Base-by-base conservation (phyloP, 2,797 vertebrate species). In the Podargus strigoides region DNA sequence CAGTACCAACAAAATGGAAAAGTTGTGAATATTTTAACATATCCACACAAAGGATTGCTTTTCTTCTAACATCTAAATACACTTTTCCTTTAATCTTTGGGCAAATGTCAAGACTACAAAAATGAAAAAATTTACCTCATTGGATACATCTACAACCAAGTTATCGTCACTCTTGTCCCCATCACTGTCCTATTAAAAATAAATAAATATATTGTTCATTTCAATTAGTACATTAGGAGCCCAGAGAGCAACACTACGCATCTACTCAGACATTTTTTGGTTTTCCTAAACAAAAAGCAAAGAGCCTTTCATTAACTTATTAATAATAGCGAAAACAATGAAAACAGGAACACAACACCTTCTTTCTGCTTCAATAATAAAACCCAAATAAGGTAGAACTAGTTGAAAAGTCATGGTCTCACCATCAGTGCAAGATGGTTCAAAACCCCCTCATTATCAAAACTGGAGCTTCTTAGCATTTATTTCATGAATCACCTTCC, bases 151-250 rank as follows among this genome's bases (percentile, higher is more conserved):
- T 95, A 98, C 98, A 93, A 98, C 98, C 95, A 98, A 97, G 97
- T 98, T 98, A 97, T 98, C 98, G 81, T 98, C 98, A 69, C 98
- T 98, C 97, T 98, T 98, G 97, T 98, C 98, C 89, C 98, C 98
- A 95, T 98, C 98, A 62, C 98, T 98, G 95, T 98, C 98, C 98
- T 98, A 97, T 92, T 96, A 93, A 97, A 94, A 93, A 96, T 92
- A 96, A 95, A 96, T 90, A 95, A 95, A 95, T 93, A 97, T 69
- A 94, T 84, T 76, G 44, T 95, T 96, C 91, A 92, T 84, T 87
- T 81, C 56, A 85, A 74, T 97, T 88, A 97, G 63, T 90, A 90
- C 75, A 92, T 39, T 58, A 87, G 67, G n/a, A 90, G 22, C 52
- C 87, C 75, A 84, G 72, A 87, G 32, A 96, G 55, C 91, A 69